Evolutionary conservation across 2,888 invertebrate genomes (phyloP), one percentile per base, ranked within the genome.

Genomic region (Cenopis cana): DNA sequence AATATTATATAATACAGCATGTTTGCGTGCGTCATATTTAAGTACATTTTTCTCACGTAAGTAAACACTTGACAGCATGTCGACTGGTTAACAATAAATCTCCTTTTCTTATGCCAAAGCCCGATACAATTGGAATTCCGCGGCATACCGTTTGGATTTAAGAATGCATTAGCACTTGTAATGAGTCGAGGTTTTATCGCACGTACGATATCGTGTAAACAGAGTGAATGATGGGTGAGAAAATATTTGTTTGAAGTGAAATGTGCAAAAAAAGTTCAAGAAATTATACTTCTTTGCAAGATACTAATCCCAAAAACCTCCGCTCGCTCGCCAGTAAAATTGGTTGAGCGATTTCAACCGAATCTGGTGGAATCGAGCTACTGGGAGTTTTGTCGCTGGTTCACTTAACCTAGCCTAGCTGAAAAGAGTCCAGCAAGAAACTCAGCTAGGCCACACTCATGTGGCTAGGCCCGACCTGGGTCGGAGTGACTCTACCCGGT

Each of bases 111-210:
- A 38, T 61, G 60, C n/a, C 61, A 50, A 71, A 56, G 46, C 36
- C 52, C 52, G 33, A 18, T 52, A 41, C 65, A 46, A 38, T 65
- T 71, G 17, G 49, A 55, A 71, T 70, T 54, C 66, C 29, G 17
- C 64, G 20, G 24, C 60, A 67, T 71, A 55, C 66, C 55, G 54
- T 67, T 67, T 33, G 54, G 50, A 20, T 49, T 50, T 24, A 56
- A 38, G 67, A 71, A 66, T 66, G 71, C 71, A 71, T 67, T 61
- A 67, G 60, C 55, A 66, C 66, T 9, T 17, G 49, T 54, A 67
- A 71, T 67, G 55, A 67, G 55, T 10, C 49, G 46, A 46, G 14
- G 20, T 67, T 69, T 69, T 65, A 8, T 61, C 55, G 49, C 71
- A 71, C 67, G 68, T 60, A 68, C 50, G 24, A 33, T 60, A 59